Percentiles rank a stretch among this genome's conserved stretches.
These are phyloP conservation scores for Xestia rhomboidea DNA, from an alignment of 2,888 invertebrate species.

Conservation along the genomic window DNA sequence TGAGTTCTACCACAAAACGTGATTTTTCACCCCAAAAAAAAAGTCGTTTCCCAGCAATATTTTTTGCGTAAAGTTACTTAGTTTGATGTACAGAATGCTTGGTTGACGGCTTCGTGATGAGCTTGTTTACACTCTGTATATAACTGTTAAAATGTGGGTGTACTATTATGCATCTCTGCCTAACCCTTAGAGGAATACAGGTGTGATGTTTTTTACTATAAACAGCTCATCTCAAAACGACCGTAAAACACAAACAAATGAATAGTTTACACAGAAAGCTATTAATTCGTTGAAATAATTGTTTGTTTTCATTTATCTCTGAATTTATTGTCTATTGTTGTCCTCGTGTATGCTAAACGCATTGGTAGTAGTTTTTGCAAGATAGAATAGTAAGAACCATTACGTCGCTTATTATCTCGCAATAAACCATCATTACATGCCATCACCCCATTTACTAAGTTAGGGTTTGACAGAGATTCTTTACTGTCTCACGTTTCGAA, in stretches of 20 bases:
- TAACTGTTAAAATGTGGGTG: neutral
- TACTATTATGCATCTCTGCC: neutral
- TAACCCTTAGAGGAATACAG: neutral
- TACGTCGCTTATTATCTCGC: neutral
- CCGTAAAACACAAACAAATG: constrained; percentile 1
- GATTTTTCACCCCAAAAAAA: too few relatives aligned
- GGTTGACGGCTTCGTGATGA: too few relatives aligned
- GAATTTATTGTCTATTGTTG: neutral
- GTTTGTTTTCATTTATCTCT: constrained; percentile 1
- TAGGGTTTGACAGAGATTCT: neutral
- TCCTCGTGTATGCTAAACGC: neutral
- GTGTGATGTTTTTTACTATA: neutral
- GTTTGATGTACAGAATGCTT: too few relatives aligned
- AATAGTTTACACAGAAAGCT: constrained; percentile 3
- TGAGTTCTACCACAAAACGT: too few relatives aligned
- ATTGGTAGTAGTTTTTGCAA: neutral
- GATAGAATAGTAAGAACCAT: neutral
- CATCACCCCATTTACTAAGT: neutral
- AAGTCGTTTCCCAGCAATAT: too few relatives aligned
- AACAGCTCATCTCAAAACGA: neutral
- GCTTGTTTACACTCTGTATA: too few relatives aligned
- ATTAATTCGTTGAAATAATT: constrained; percentile 14
- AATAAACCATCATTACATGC: neutral
- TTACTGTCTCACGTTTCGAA: neutral
- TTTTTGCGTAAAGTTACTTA: too few relatives aligned